Percentiles rank a stretch among this genome's conserved stretches.
Evolutionary conservation across 2,797 vertebrate species (phyloP).

Genomic region (Rhynchotus rufescens): DNA sequence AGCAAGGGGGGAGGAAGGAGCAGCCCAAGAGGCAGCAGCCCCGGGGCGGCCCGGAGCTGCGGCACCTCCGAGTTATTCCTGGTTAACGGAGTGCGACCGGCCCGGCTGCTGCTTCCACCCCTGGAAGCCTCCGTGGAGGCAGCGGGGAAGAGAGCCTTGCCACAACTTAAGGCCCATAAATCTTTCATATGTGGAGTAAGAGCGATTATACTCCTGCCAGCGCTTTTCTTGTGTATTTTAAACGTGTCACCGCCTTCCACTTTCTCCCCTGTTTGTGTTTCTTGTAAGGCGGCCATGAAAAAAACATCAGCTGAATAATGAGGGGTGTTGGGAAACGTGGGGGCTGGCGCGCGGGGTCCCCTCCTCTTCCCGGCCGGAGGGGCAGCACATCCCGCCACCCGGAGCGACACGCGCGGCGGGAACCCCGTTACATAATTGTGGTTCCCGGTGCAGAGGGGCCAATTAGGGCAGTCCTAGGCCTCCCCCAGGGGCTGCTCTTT

Average conservation of each 20-base stretch:
- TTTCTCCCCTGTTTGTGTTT: constrained; percentile 67
- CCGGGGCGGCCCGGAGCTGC: too few species aligned
- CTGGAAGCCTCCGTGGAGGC: constrained; percentile 16
- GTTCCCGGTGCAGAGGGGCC: constrained; percentile 39
- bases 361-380: neutral
- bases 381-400: neutral
- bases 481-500: too few species aligned
- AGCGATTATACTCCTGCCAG: constrained; percentile 70
- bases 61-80: constrained; percentile 20
- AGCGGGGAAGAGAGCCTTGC: constrained; percentile 12
- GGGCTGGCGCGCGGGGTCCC: constrained; percentile 61
- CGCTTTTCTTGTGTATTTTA: constrained; percentile 73
- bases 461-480: too few species aligned
- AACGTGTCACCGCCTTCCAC: constrained; percentile 72
- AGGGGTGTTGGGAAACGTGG: constrained; percentile 67
- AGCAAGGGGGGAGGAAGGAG: neutral
- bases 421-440: constrained; percentile 41
- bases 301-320: constrained; percentile 80
- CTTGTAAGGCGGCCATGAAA: constrained; percentile 76
- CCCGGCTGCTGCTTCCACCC: too few species aligned
- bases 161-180: constrained; percentile 66
- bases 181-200: constrained; percentile 70
- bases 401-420: neutral
- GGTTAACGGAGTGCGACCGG: constrained; percentile 60
- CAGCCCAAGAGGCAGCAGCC: too few species aligned